Conservation (phyloP, 1,140 invertebrate genomes). For the Eueides isabella region DNA sequence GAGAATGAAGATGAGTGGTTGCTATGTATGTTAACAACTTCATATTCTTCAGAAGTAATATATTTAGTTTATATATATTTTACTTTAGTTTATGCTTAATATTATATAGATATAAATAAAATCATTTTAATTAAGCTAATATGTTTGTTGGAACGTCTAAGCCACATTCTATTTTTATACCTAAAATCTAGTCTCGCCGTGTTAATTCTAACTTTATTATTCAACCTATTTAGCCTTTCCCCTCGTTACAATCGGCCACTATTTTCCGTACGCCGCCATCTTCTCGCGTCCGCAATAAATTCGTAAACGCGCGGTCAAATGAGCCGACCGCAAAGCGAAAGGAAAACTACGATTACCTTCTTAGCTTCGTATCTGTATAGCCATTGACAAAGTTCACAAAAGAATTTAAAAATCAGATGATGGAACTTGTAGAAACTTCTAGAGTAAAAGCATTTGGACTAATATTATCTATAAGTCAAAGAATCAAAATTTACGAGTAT, state of each 20-base stretch:
- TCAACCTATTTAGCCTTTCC: constrained; percentile 63
- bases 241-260: constrained; percentile 62
- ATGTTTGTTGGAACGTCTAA: neutral
- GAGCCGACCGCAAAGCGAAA: constrained; percentile 56
- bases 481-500: no score
- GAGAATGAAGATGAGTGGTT: no score
- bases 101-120: no score
- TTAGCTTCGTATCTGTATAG: constrained; percentile 12
- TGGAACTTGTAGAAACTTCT: neutral
- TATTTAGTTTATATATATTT: no score
- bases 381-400: neutral
- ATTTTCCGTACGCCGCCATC: constrained; percentile 62
- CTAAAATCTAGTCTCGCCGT: constrained; percentile 37
- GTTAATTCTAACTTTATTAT: constrained; percentile 48
- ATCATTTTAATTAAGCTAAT: no score
- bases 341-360: constrained; percentile 35
- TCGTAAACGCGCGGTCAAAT: constrained; percentile 59
- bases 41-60: no score
- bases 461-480: neutral
- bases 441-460: neutral
- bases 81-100: no score
- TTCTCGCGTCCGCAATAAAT: constrained; percentile 59
- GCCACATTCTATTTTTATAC: constrained; percentile 21
- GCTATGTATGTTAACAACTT: no score
- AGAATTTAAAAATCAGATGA: neutral